Base-by-base conservation (phyloP, 2,113 vertebrate species). In the Thalassarche chlororhynchos region DNA sequence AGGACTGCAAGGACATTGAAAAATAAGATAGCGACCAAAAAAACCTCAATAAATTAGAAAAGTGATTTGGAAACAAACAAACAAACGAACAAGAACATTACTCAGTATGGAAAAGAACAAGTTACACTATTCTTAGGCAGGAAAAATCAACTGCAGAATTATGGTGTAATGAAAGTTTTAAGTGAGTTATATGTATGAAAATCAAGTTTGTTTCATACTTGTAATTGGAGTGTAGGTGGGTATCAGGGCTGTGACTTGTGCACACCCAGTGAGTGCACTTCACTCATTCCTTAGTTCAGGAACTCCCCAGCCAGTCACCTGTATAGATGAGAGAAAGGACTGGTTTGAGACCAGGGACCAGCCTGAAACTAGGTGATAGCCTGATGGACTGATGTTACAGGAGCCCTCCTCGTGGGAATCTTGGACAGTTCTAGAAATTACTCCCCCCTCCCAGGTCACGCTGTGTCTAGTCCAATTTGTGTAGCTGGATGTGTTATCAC, bases 371-470 rank as follows among this genome's bases (percentile, higher is more conserved):
- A 44, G 16, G 24, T 44, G 31, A 42, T 10, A 20, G 12, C n/a
- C 14, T 71, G 21, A 42, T 23, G 44, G 52, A 55, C 31, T 60
- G 58, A 28, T 54, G 14, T 40, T 62, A 54, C 20, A 54, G 61
- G 8, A 85, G 15, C 5, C 23, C 9, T 75, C 9, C 36, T 40
- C 9, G 31, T 58, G 34, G 32, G n/a, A 94, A 51, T 46, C 94
- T 70, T 32, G 31, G 25, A 49, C 5, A 13, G 9, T 80, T 83
- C 18, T 47, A 36, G 66, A 68, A 89, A 68, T 76, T 2, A 64
- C 1, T 83, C 3, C 17, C 8, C 47, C 16, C 42, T 66, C 42
- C 16, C 40, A 51, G 26, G 12, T 61, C 26, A 52, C 0, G 0
- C 8, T 74, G 17, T 46, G 28, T 65, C 6, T 42, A 17, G 58